phyloP scores from a whole-genome alignment of 2,888 invertebrate species.

The Mythimna ferrago region DNA sequence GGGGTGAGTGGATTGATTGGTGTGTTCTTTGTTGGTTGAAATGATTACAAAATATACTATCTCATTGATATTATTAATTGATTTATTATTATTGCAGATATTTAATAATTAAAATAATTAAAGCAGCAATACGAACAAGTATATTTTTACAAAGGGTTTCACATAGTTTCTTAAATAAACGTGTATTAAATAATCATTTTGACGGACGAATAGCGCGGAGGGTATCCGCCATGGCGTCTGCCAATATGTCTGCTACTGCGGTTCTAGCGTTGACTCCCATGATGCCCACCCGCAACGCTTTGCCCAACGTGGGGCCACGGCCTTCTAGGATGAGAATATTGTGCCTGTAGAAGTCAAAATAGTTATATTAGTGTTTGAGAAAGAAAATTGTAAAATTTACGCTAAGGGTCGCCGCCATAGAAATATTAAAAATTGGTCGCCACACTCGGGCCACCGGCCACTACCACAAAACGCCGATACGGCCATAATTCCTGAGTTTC shows the following conservation, averaged over 20 bases:
- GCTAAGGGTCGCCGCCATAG: too few species aligned
- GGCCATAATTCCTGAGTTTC: too few species aligned
- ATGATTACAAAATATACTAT: too few species aligned
- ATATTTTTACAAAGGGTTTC: background rate
- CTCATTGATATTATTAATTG: too few species aligned
- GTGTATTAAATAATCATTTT: background rate
- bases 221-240: constrained; percentile 78
- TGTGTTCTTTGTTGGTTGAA: too few species aligned
- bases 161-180: background rate
- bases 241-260: constrained; percentile 75
- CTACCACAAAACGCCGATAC: too few species aligned
- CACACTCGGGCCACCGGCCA: too few species aligned
- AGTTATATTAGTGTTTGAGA: background rate
- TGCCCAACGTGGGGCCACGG: constrained; percentile 95
- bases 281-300: constrained; percentile 96
- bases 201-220: constrained; percentile 64
- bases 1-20: too few species aligned
- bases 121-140: constrained; percentile 3
- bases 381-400: background rate
- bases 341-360: constrained; percentile 70
- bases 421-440: too few species aligned
- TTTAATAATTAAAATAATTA: too few species aligned
- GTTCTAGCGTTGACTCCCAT: constrained; percentile 92
- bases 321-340: constrained; percentile 95
- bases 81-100: too few species aligned